Conservation (phyloP, 2,888 invertebrate species). For the Nomada fucata region DNA sequence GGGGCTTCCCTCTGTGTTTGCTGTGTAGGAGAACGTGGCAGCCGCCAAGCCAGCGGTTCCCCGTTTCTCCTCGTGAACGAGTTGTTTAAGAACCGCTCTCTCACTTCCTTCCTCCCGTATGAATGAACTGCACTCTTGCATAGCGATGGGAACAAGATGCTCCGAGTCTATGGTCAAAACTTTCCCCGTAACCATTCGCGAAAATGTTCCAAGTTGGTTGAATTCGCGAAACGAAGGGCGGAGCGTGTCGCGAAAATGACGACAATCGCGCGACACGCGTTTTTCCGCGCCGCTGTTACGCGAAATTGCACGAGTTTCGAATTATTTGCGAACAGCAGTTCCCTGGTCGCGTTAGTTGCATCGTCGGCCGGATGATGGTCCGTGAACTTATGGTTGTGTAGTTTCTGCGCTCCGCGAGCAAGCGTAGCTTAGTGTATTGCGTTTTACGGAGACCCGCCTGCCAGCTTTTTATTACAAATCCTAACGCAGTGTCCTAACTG, state of each 20-base stretch:
- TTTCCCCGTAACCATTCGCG: not conserved
- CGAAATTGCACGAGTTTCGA: not conserved
- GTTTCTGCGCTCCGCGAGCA: not conserved
- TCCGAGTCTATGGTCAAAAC: conserved; percentile 26
- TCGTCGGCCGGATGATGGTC: not conserved
- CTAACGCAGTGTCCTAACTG: too few relatives aligned
- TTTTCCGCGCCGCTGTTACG: not conserved
- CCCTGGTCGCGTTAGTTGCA: not conserved
- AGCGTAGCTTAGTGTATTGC: too few relatives aligned
- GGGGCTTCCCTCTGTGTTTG: conserved; percentile 55
- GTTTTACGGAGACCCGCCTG: too few relatives aligned
- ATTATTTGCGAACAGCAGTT: not conserved
- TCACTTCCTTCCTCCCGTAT: not conserved
- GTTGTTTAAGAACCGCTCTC: conserved; percentile 37
- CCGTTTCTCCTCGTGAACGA: conserved; percentile 39
- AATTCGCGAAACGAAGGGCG: conserved; percentile 21
- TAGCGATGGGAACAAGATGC: conserved; percentile 25
- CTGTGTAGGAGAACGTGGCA: conserved; percentile 7
- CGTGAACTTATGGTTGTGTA: not conserved
- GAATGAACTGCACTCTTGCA: conserved; percentile 26
- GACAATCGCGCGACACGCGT: not conserved
- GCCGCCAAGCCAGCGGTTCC: conserved; percentile 6
- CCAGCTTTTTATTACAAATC: too few relatives aligned
- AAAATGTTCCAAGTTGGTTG: conserved; percentile 23
- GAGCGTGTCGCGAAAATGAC: not conserved